Conservation (phyloP, 2,113 vertebrate genomes). For the Spilogale gracilis region DNA sequence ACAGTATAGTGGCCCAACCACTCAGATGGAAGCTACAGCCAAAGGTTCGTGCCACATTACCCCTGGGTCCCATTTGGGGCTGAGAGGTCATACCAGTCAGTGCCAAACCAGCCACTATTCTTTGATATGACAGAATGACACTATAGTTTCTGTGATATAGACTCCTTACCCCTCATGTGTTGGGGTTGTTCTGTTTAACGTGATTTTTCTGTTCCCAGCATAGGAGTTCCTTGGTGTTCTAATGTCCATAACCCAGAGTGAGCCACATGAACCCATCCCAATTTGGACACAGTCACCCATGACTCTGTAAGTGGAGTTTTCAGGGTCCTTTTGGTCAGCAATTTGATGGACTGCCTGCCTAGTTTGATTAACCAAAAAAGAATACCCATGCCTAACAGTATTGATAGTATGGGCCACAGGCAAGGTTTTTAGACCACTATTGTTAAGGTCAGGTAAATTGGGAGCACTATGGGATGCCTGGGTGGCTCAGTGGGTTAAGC, state of each 20-base stretch:
- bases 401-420: not conserved
- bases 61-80: not conserved
- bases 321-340: not conserved
- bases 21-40: not conserved
- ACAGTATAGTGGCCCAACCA: not conserved
- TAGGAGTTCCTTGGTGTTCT: not conserved
- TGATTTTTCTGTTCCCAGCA: not conserved
- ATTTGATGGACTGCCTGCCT: not conserved
- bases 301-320: not conserved
- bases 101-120: not conserved
- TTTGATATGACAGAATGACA: not conserved
- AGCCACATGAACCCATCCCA: not conserved
- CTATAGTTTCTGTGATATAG: not conserved
- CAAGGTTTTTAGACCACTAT: not conserved
- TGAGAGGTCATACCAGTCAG: not conserved
- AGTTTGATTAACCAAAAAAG: not conserved
- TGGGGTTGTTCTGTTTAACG: not conserved
- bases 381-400: not conserved
- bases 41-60: not conserved
- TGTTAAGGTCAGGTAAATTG: not conserved
- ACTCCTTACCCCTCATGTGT: not conserved
- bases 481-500: too few relatives aligned
- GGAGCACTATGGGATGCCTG: not conserved
- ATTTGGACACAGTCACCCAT: not conserved
- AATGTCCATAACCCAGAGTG: not conserved